Conservation (phyloP, 2,888 invertebrate genomes). For the Drosophila infuscata region DNA sequence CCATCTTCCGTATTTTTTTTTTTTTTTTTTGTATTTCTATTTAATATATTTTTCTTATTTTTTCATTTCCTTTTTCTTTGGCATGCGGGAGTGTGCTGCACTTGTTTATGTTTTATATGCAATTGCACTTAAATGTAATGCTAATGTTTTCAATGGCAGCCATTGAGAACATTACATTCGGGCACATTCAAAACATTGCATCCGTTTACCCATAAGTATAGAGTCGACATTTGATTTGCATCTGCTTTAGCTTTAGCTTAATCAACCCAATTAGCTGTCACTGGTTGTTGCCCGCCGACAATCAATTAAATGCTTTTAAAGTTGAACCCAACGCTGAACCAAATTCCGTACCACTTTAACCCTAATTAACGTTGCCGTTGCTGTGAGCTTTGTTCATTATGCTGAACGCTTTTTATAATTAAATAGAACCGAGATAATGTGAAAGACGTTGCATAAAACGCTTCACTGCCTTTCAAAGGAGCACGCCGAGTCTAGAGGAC, state of each 20-base stretch:
- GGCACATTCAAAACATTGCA: conserved; percentile 38
- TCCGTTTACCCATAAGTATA: conserved; percentile 1
- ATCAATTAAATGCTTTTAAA: conserved; percentile 18
- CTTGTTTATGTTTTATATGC: conserved; percentile 64
- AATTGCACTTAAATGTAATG: conserved; percentile 74
- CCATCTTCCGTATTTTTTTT: neutral
- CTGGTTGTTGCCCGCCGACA: conserved; percentile 9
- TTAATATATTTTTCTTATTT: conserved; percentile 5
- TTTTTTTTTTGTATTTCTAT: conserved; percentile 6
- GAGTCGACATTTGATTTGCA: neutral
- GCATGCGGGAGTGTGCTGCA: conserved; percentile 22
- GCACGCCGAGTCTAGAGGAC: neutral
- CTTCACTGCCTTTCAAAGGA: conserved; percentile 48
- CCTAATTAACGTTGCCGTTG: conserved; percentile 55
- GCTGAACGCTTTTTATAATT: conserved; percentile 29
- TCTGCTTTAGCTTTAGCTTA: neutral
- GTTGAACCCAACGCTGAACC: conserved; percentile 10
- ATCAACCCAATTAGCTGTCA: conserved; percentile 13
- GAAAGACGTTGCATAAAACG: conserved; percentile 25
- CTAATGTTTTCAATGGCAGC: conserved; percentile 56
- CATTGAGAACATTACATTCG: conserved; percentile 25
- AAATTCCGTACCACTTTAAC: conserved; percentile 41
- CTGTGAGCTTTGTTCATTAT: conserved; percentile 23
- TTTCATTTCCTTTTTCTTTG: neutral
- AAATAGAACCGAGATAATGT: conserved; percentile 14